Percentiles rank a stretch among this genome's conserved stretches.
Evolutionary conservation across 1,140 invertebrate species (phyloP).

Genomic region (Nasonia giraulti): DNA sequence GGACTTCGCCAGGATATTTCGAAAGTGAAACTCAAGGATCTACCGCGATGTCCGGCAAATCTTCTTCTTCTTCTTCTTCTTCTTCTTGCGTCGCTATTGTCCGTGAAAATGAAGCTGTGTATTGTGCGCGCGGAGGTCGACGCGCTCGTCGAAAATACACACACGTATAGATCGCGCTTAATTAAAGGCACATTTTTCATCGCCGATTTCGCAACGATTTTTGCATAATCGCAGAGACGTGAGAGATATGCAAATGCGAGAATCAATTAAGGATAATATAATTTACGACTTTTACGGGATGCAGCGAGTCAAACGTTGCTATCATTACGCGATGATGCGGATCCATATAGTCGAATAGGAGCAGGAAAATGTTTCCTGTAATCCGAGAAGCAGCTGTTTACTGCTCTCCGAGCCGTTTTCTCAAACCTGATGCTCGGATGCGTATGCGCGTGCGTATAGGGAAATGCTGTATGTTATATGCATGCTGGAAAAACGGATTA

Average conservation of each 20-base stretch:
- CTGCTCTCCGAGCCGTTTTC: not conserved
- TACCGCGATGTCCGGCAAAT: conserved; percentile 36
- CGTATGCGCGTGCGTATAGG: not conserved
- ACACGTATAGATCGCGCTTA: not conserved
- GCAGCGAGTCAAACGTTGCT: not conserved
- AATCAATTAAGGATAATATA: no score
- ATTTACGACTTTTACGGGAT: not conserved
- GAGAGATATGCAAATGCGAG: no score
- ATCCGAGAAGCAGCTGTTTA: conserved; percentile 22
- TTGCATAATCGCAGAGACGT: no score
- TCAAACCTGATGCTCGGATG: not conserved
- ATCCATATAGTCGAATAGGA: conserved; percentile 2
- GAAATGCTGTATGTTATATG: not conserved
- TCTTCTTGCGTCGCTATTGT: conserved; percentile 32
- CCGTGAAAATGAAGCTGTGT: not conserved
- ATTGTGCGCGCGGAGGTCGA: not conserved
- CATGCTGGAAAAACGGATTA: not conserved
- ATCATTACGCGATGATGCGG: not conserved
- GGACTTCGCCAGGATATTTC: conserved; percentile 70
- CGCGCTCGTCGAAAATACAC: not conserved
- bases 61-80: not conserved
- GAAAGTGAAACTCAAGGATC: conserved; percentile 72
- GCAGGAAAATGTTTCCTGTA: conserved; percentile 16
- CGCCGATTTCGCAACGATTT: no score
- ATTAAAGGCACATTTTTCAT: no score